Conservation (phyloP, 2,797 vertebrate genomes). For the Garrulus glandarius region DNA sequence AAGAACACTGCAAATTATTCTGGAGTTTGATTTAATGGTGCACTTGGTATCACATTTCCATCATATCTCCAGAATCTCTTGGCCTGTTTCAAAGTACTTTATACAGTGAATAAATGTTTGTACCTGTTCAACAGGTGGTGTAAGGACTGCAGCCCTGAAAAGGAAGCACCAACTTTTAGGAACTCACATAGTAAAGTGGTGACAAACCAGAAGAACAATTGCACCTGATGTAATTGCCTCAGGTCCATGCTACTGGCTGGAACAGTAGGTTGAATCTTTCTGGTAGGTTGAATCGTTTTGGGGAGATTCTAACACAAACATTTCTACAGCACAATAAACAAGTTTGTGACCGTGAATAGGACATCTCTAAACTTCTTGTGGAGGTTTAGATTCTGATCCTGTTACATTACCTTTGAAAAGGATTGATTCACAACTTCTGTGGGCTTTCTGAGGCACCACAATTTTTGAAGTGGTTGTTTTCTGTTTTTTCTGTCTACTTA, state of each 20-base stretch:
- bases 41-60: not conserved
- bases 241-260: not conserved
- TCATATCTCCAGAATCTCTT: not conserved
- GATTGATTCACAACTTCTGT: not conserved
- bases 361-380: not conserved
- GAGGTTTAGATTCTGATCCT: not conserved
- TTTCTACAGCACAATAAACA: not conserved
- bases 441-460: not conserved
- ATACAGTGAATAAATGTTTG: not conserved
- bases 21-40: not conserved
- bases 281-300: not conserved
- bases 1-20: not conserved
- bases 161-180: not conserved
- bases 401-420: not conserved
- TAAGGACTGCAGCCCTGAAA: not conserved
- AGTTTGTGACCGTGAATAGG: not conserved
- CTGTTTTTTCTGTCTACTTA: not conserved
- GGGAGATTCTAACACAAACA: not conserved
- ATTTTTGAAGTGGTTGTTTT: not conserved
- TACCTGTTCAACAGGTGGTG: not conserved
- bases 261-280: not conserved
- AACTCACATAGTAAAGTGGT: not conserved
- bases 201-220: not conserved
- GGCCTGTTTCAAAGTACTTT: not conserved
- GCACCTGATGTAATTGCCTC: not conserved